Evolutionary conservation across 2,113 vertebrate species (phyloP).

Genomic region (Procavia capensis): DNA sequence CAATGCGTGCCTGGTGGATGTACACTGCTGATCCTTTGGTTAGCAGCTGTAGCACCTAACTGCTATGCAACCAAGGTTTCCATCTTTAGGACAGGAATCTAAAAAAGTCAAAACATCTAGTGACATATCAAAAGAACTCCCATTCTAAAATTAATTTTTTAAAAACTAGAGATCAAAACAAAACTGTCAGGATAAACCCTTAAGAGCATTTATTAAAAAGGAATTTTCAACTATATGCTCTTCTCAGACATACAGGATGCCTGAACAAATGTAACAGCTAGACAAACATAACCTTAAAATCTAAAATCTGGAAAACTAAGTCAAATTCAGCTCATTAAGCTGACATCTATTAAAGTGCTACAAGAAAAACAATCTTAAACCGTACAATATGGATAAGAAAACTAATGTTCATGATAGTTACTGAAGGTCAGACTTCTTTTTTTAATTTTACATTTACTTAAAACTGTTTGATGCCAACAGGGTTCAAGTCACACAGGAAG

Average conservation of each 20-base stretch:
- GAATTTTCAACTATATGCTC: conserved; percentile 35
- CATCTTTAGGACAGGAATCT: background rate
- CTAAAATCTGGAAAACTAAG: conserved; percentile 60
- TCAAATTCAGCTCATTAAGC: conserved; percentile 74
- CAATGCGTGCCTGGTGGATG: too few species aligned
- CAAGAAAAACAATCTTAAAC: conserved; percentile 67
- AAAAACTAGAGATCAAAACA: conserved; percentile 38
- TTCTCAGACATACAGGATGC: conserved; percentile 4
- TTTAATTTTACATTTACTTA: conserved; percentile 74
- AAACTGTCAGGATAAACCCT: conserved; percentile 51
- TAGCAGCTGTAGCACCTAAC: too few species aligned
- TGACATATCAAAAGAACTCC: conserved; percentile 51
- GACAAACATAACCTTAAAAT: conserved; percentile 68
- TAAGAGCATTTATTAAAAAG: conserved; percentile 52
- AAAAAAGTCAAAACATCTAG: conserved; percentile 44
- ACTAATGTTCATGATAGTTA: conserved; percentile 69
- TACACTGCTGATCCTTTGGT: too few species aligned
- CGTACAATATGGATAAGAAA: conserved; percentile 53
- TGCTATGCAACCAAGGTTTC: too few species aligned
- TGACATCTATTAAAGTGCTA: conserved; percentile 60
- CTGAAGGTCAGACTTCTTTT: conserved; percentile 30
- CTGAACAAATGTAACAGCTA: conserved; percentile 51
- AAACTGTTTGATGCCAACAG: conserved; percentile 83
- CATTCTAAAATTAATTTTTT: conserved; percentile 34
- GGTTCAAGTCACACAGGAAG: conserved; percentile 82